Base-by-base conservation (phyloP, 2,797 vertebrate species). In the Esox masquinongy region DNA sequence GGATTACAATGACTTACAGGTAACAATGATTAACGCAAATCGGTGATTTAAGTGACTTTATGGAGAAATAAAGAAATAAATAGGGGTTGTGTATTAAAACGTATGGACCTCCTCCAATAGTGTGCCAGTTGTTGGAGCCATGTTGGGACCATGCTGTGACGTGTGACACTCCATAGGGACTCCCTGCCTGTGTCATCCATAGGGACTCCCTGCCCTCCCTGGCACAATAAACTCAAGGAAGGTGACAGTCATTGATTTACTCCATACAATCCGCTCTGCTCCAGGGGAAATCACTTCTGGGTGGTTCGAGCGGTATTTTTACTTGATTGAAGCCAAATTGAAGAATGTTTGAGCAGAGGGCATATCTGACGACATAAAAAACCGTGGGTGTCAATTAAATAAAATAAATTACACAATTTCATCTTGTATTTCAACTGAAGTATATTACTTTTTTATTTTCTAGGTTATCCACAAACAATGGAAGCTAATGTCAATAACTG, bases 21-120 rank as follows among this genome's bases (percentile, higher is more conserved):
- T 24, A 17, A 75, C 77, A 51, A 22, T 70, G 75, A 82, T 81
- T 72, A 75, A 72, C 82, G 77, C 50, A 82, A 79, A 43, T 34
- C 74, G 56, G 68, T 77, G 79, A 84, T 87, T 86, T 83, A 87
- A 84, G 80, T 39, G 77, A 74, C 8, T 83, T 84, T 77, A 88
- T 82, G 2, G 83, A 69, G 70, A 69, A 59, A 83, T 85, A 79
- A 84, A 89, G 87, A 86, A 88, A 82, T 77, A 7, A 3, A 53
- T 36, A 19, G 34, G 36, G 47, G 59, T 16, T 16, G 24, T 69
- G 64, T 74, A 82, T 73, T 82, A 74, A 84, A 86, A 80, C 72
- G 81, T 47, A 76, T 84, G 49, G 74, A 73, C 78, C 74, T 86
- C 78, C 17, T 34, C 26, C 22, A 26, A 47, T 26, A 12, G 12